phyloP scores from a whole-genome alignment of 2,797 vertebrate species.

The Takifugu rubripes region DNA sequence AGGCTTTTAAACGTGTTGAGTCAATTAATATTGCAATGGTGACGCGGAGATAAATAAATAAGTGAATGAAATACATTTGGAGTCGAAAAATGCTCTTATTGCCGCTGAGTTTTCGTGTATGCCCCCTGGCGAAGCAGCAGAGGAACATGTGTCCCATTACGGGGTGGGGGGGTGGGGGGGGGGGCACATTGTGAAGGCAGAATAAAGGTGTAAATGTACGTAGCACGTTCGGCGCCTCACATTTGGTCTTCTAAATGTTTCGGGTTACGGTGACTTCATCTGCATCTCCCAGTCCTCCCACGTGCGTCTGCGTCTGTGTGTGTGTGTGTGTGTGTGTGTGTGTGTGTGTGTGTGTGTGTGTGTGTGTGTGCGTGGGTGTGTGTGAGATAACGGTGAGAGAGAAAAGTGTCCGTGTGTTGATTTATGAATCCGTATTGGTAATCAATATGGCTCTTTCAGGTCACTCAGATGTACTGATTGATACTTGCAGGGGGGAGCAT shows the following conservation, averaged over 20 bases:
- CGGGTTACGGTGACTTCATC: slow-evolving; percentile 55
- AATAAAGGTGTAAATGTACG: slow-evolving; percentile 4
- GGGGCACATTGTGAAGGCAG: slow-evolving; percentile 18
- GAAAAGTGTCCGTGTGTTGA: slow-evolving; percentile 50
- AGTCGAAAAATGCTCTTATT: slow-evolving; percentile 70
- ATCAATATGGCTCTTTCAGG: slow-evolving; percentile 72
- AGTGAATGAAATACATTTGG: slow-evolving; percentile 57
- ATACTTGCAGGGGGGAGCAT: slow-evolving; percentile 64
- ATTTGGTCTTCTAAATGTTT: slow-evolving; percentile 16
- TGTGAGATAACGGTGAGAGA: slow-evolving; percentile 23
- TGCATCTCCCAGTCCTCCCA: slow-evolving; percentile 15
- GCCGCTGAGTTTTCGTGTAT: slow-evolving; percentile 53
- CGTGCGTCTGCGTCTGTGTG: slow-evolving; percentile 7
- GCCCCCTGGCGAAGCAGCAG: slow-evolving; percentile 61
- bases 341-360: slow-evolving; percentile 3
- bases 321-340: slow-evolving; percentile 13
- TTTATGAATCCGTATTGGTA: slow-evolving; percentile 71
- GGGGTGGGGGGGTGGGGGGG: background rate
- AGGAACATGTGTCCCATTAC: slow-evolving; percentile 62
- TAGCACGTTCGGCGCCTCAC: background rate
- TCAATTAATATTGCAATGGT: slow-evolving; percentile 72
- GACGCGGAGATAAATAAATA: slow-evolving; percentile 65
- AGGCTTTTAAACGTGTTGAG: slow-evolving; percentile 63
- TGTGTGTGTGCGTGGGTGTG: background rate
- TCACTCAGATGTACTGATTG: slow-evolving; percentile 70